Conservation (phyloP, 1,140 invertebrate species). For the Aphis gossypii region DNA sequence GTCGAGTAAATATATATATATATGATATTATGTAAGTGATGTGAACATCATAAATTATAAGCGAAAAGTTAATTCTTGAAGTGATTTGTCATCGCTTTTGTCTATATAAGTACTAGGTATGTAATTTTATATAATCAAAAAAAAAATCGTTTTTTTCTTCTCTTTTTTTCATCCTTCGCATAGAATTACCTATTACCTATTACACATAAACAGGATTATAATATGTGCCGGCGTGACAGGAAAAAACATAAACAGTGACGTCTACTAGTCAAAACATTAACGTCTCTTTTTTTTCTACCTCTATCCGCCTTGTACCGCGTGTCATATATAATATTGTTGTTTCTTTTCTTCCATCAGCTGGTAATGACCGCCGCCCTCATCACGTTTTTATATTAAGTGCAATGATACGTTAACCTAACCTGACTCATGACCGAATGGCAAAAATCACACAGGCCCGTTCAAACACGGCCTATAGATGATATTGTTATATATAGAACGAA, state of each 20-base stretch:
- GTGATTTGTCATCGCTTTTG: constrained; percentile 51
- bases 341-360: constrained; percentile 16
- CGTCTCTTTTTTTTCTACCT: constrained; percentile 19
- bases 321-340: constrained; percentile 7
- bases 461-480: background rate
- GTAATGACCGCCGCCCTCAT: constrained; percentile 55
- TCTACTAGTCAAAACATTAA: constrained; percentile 53
- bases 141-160: constrained; percentile 9
- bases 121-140: constrained; percentile 56
- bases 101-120: constrained; percentile 30
- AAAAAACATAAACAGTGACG: constrained; percentile 49
- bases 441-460: background rate
- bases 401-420: background rate
- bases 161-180: constrained; percentile 27
- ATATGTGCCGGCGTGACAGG: constrained; percentile 38
- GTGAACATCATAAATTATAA: constrained; percentile 35
- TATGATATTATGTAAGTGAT: constrained; percentile 24
- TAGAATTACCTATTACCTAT: constrained; percentile 46
- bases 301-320: background rate
- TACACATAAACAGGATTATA: constrained; percentile 53
- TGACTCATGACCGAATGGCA: constrained; percentile 29
- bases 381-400: constrained; percentile 36
- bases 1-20: background rate
- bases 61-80: constrained; percentile 21
- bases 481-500: background rate